phyloP scores from a whole-genome alignment of 1,140 invertebrate genomes.

The Eurosta solidaginis region DNA sequence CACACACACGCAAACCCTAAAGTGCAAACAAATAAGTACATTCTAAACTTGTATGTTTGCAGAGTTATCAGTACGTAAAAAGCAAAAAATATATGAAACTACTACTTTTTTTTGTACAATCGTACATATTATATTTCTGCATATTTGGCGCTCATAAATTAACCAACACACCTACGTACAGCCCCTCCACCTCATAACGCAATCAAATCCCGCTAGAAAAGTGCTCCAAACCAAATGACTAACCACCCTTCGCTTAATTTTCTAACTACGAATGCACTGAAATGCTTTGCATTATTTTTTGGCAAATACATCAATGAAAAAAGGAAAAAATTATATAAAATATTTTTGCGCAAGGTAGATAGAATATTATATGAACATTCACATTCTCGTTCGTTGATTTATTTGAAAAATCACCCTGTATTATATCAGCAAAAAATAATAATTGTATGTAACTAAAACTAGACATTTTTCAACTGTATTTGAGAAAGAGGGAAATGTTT shows the following conservation, averaged over 20 bases:
- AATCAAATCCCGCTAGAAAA: not conserved
- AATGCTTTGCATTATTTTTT: not conserved
- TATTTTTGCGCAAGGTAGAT: not conserved
- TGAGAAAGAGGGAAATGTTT: too few relatives aligned
- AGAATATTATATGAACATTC: too few relatives aligned
- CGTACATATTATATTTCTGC: not conserved
- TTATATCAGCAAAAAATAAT: not conserved
- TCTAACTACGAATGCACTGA: not conserved
- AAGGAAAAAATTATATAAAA: not conserved
- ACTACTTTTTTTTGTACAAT: not conserved
- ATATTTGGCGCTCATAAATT: slow-evolving; percentile 20
- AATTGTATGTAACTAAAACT: not conserved
- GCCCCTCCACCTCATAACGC: too few relatives aligned
- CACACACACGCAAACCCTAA: not conserved
- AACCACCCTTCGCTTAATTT: not conserved
- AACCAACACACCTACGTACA: not conserved
- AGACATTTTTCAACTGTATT: not conserved
- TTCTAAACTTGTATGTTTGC: too few relatives aligned
- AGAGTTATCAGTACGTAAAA: not conserved
- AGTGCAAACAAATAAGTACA: not conserved
- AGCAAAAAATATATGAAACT: not conserved
- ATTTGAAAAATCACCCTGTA: not conserved
- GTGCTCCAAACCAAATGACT: too few relatives aligned
- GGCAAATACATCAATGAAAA: not conserved
- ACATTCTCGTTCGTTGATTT: not conserved